phyloP scores from a whole-genome alignment of 2,797 vertebrate species.

The Cossypha caffra region DNA sequence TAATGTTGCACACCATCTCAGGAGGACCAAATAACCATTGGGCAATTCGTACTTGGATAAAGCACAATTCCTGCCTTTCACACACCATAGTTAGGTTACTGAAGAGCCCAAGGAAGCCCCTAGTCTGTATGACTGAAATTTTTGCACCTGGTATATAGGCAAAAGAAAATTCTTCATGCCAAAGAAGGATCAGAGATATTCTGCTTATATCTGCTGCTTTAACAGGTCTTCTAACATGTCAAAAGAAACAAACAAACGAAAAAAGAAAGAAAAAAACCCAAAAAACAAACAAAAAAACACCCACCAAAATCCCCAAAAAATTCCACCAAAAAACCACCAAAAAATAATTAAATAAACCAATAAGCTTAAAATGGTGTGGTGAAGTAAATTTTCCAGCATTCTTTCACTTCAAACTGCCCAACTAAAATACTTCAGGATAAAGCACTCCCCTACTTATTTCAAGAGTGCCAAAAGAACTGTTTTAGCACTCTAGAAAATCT shows the following conservation, averaged over 20 bases:
- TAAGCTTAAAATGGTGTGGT: not conserved
- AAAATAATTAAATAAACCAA: not conserved
- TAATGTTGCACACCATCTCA: not conserved
- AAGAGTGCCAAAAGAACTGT: not conserved
- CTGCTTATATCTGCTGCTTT: not conserved
- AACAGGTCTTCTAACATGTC: not conserved
- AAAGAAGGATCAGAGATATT: not conserved
- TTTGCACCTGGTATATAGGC: not conserved
- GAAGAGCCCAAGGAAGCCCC: not conserved
- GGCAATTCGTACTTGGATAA: not conserved
- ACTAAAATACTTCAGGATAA: not conserved
- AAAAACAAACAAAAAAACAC: not conserved
- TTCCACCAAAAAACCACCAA: too few relatives aligned
- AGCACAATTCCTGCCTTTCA: not conserved
- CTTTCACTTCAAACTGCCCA: not conserved
- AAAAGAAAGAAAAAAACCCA: accelerated
- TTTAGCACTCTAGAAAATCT: not conserved
- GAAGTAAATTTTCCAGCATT: not conserved
- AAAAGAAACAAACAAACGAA: not conserved
- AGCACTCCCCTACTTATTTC: not conserved
- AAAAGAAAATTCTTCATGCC: not conserved
- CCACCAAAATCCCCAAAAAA: not conserved
- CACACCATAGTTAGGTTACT: not conserved
- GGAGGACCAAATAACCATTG: not conserved
- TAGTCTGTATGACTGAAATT: not conserved